Evolutionary conservation across 2,113 vertebrate species (phyloP).

Genomic region (Pterocles gutturalis): DNA sequence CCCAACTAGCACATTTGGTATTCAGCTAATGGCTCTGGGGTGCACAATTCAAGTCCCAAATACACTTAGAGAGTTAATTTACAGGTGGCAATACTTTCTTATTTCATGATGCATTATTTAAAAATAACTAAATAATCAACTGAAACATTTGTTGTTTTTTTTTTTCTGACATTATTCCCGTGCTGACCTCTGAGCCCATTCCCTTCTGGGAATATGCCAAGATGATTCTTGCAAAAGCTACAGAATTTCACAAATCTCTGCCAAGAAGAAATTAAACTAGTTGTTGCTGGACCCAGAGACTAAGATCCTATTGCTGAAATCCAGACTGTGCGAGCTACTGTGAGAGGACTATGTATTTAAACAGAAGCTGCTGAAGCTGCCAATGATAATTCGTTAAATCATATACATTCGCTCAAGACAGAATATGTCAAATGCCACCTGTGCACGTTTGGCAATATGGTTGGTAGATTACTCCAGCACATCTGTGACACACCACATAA

Average conservation of each 20-base stretch:
- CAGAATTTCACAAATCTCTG: conserved; percentile 20
- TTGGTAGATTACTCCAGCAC: conserved; percentile 27
- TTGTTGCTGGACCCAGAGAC: neutral
- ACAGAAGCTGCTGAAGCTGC: conserved; percentile 35
- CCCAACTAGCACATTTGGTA: neutral
- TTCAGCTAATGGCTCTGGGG: neutral
- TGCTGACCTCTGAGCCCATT: conserved; percentile 42
- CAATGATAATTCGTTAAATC: conserved; percentile 45
- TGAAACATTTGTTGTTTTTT: neutral
- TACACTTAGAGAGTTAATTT: neutral
- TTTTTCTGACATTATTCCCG: neutral
- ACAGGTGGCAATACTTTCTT: neutral
- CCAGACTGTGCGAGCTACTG: neutral
- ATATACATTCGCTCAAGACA: neutral
- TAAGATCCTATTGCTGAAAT: conserved; percentile 23
- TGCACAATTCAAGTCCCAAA: neutral
- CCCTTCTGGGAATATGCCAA: conserved; percentile 7
- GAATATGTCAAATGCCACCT: conserved; percentile 29
- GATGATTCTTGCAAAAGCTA: conserved; percentile 35
- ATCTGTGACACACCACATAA: neutral
- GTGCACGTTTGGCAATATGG: neutral
- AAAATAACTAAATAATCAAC: conserved; percentile 4
- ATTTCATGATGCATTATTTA: neutral
- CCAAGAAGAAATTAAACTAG: conserved; percentile 35
- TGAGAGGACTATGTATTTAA: neutral